Evolutionary conservation across 2,888 invertebrate genomes (phyloP), one percentile per base, ranked within the genome.

Genomic region (Miltochrista miniata): DNA sequence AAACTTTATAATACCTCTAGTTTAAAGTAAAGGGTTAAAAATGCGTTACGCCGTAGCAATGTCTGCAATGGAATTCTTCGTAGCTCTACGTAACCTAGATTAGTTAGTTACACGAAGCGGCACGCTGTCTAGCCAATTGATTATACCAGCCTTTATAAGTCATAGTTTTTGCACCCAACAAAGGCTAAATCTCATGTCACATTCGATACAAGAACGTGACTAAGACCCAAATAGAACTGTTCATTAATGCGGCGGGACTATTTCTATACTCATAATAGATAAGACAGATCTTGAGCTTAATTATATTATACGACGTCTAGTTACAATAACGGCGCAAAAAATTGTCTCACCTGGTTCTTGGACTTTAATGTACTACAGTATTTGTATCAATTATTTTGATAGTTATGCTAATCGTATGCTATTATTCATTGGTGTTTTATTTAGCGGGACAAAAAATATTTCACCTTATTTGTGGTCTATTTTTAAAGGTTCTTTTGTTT

Each of bases 71-170:
- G 13, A 10, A 42, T 40, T 47, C 37, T 84, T 85, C 76, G 56
- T 79, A 79, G 68, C 75, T 87, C 73, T 51, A 33, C 48, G 81
- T 69, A 51, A 63, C 54, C 64, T 64, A 72, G 68, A 76, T 79
- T 74, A 74, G 67, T 63, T 70, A 71, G 73, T 71, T 79, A 79
- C 72, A 70, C 64, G 36, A 61, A 77, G 87, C 88, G 89, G 83
- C 89, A 88, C 81, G 87, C 90, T 81, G 90, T 90, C 90, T 89
- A 77, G 72, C 71, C 61, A 73, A 71, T 73, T 68, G 61, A 71
- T 67, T 74, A 61, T 64, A 60, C 68, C 52, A 53, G 50, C 33
- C 60, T 65, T 75, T 79, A 76, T 79, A 72, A 66, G 68, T 64
- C 56, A 70, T 64, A 76, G 74, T 85, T 86, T 87, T 87, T 85